Evolutionary conservation across 1,140 invertebrate species (phyloP).

Genomic region (Notospermus geniculatus): DNA sequence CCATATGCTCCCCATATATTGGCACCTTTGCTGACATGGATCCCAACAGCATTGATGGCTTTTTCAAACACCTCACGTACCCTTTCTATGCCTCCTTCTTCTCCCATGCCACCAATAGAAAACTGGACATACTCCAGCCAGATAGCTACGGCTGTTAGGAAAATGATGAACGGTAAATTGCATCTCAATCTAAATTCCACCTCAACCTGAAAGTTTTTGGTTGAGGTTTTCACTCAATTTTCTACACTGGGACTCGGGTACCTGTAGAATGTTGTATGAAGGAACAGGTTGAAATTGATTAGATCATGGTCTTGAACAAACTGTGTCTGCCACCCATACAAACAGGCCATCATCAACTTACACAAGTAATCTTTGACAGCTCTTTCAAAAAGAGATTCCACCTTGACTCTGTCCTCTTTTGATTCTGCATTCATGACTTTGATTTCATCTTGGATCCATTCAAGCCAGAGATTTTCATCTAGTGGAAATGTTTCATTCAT

Average conservation of each 20-base stretch:
- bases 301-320: neutral
- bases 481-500: slow-evolving; percentile 71
- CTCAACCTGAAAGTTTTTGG: neutral
- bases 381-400: slow-evolving; percentile 67
- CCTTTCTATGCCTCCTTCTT: slow-evolving; percentile 55
- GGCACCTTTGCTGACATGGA: slow-evolving; percentile 68
- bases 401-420: slow-evolving; percentile 57
- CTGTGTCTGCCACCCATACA: neutral
- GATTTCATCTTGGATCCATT: slow-evolving; percentile 72
- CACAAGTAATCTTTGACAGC: slow-evolving; percentile 74
- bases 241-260: neutral
- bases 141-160: slow-evolving; percentile 65
- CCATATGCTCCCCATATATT: slow-evolving; percentile 73
- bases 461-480: slow-evolving; percentile 68
- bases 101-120: slow-evolving; percentile 64
- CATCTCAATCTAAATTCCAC: neutral
- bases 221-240: neutral
- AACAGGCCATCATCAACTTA: slow-evolving; percentile 23
- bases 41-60: slow-evolving; percentile 67
- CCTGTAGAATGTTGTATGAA: too few relatives aligned
- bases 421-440: slow-evolving; percentile 60
- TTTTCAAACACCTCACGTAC: slow-evolving; percentile 67
- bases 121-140: slow-evolving; percentile 77
- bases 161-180: too few relatives aligned
- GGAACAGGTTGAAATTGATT: too few relatives aligned